Percentiles rank a stretch among this genome's conserved stretches.
Evolutionary conservation across 2,888 invertebrate genomes (phyloP).

Genomic region (Brenthis daphne): DNA sequence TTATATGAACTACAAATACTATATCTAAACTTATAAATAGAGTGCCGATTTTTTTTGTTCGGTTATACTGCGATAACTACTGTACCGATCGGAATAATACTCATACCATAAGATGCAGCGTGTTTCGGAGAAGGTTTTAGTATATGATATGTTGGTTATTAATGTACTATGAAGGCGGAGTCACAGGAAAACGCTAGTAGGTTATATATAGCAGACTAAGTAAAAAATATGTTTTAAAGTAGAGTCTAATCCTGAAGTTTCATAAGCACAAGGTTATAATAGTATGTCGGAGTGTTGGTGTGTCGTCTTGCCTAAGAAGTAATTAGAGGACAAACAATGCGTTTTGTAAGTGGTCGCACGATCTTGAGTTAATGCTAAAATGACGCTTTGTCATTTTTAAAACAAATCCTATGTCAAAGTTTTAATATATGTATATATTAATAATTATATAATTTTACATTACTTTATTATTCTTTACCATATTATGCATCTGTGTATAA

Average conservation of each 20-base stretch:
- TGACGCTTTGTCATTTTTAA: neutral
- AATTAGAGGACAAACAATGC: slow-evolving; percentile 66
- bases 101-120: too few relatives aligned
- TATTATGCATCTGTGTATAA: too few relatives aligned
- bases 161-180: too few relatives aligned
- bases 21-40: neutral
- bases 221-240: slow-evolving; percentile 1
- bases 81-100: too few relatives aligned
- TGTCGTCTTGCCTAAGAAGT: slow-evolving; percentile 52
- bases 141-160: too few relatives aligned
- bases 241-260: slow-evolving; percentile 1
- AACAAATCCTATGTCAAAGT: neutral
- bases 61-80: too few relatives aligned
- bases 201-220: neutral
- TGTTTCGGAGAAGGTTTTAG: too few relatives aligned
- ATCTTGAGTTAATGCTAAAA: slow-evolving; percentile 50
- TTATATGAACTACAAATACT: neutral
- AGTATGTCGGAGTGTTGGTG: slow-evolving; percentile 30
- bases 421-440: neutral
- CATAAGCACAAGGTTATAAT: slow-evolving; percentile 22
- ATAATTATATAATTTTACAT: neutral
- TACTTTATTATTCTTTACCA: too few relatives aligned
- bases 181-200: too few relatives aligned
- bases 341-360: slow-evolving; percentile 67
- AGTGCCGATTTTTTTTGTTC: too few relatives aligned